Base-by-base conservation (phyloP, 2,888 invertebrate species). In the Cataglyphis livida region DNA sequence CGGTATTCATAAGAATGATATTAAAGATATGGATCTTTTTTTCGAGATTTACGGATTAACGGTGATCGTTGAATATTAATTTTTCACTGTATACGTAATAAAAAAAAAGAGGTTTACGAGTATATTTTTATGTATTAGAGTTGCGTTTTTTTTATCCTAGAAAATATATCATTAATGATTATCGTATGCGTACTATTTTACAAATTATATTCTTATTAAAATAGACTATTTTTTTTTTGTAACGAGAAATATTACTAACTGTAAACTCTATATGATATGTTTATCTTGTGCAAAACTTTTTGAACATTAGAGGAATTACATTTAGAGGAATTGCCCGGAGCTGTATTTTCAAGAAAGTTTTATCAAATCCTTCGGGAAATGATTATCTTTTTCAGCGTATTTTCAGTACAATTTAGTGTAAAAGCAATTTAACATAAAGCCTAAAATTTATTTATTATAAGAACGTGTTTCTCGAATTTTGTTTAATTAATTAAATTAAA, bases 21-120 rank as follows among this genome's bases (percentile, higher is more conserved):
- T 83, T 68, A 73, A 70, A 64, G 54, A 35, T 70, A 79, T 64
- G 32, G 54, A 70, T 79, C 21, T 81, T 81, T 48, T 65, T 48
- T 59, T 59, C 35, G 10, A 41, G 62, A n/a, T 57, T 32, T 64
- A 51, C 21, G 51, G 32, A 70, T 44, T 38, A 61, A 62, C 9
- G n/a, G 21, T 61, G n/a, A 41, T 35, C 10, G 41, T 6, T n/a
- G 35, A 73, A 73, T 81, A 83, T 81, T 65, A 38, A 81, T 73
- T 83, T n/a, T 38, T 32, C 18, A 25, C 10, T 38, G 48, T n/a
- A 28, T 25, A 59, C 25, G 10, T 70, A 68, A 48, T 70, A 70
- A 70, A 15, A 41, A 70, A 15, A 70, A 41, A 70, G 54, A 44
- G 44, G 28, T 38, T 32, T 18, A 21, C 59, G 10, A 9, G 1